These are phyloP conservation scores for Allophyes oxyacanthae DNA, from an alignment of 2,888 invertebrate genomes.

Conservation along the genomic window DNA sequence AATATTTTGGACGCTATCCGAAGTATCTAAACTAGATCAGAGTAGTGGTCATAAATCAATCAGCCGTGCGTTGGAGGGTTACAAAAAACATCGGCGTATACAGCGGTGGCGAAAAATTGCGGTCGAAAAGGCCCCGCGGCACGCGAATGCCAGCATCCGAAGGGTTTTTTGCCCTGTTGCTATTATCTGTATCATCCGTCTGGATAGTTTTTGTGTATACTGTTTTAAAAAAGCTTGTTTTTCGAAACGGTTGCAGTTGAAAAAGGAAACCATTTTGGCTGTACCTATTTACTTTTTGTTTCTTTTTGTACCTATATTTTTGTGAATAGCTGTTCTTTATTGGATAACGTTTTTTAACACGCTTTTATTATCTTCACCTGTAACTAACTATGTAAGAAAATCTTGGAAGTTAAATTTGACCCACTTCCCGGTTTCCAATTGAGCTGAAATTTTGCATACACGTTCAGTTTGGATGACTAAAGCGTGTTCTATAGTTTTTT, in stretches of 20 bases:
- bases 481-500: no score
- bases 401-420: no score
- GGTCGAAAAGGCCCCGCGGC: slow-evolving; percentile 55
- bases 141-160: slow-evolving; percentile 47
- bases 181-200: slow-evolving; percentile 34
- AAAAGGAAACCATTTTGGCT: neutral
- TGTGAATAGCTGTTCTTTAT: neutral
- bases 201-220: slow-evolving; percentile 39
- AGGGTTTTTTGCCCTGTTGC: slow-evolving; percentile 56
- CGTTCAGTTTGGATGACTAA: no score
- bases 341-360: no score
- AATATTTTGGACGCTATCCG: slow-evolving; percentile 49
- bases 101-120: slow-evolving; percentile 66
- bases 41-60: slow-evolving; percentile 74
- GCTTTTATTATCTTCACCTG: no score
- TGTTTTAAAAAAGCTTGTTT: slow-evolving; percentile 24
- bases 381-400: no score
- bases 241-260: slow-evolving; percentile 11
- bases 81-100: slow-evolving; percentile 66
- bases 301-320: no score
- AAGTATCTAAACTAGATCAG: slow-evolving; percentile 74
- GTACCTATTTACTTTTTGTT: slow-evolving; percentile 3
- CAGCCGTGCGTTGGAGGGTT: slow-evolving; percentile 64
- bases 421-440: no score
- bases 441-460: no score